Evolutionary conservation across 2,888 invertebrate species (phyloP).

Genomic region (Polydrusus cervinus): DNA sequence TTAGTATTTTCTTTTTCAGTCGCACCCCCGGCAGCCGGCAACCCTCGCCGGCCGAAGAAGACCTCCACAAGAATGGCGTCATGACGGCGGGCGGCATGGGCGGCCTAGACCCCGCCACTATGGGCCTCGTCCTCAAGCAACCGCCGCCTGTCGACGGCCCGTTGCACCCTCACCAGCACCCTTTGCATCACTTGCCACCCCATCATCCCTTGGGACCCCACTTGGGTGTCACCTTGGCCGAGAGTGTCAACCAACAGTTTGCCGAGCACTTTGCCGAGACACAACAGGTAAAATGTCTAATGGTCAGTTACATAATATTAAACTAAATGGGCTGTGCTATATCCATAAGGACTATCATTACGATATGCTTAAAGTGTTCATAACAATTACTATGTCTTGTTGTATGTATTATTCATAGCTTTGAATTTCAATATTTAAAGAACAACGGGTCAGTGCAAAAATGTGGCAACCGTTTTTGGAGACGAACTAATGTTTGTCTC

Average conservation of each 20-base stretch:
- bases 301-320: neutral
- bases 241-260: conserved; percentile 71
- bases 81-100: conserved; percentile 52
- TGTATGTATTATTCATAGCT: no score
- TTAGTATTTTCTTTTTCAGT: conserved; percentile 72
- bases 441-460: no score
- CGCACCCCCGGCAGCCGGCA: conserved; percentile 93
- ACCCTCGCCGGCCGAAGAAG: conserved; percentile 93
- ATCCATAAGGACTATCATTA: no score
- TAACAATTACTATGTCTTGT: no score
- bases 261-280: conserved; percentile 69
- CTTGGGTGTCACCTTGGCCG: conserved; percentile 69
- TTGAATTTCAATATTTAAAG: no score
- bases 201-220: conserved; percentile 71
- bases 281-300: conserved; percentile 58
- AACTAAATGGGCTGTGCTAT: no score
- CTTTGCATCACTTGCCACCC: conserved; percentile 68
- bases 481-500: no score
- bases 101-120: conserved; percentile 69
- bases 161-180: conserved; percentile 68
- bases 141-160: conserved; percentile 70
- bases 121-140: conserved; percentile 74
- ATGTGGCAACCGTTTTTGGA: no score
- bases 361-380: no score
- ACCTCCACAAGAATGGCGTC: conserved; percentile 75